A percentile compares a stretch with the other conserved stretches of the same genome.
Evolutionary conservation across 2,888 invertebrate species (phyloP).

Genomic region (Piscicola geometra): DNA sequence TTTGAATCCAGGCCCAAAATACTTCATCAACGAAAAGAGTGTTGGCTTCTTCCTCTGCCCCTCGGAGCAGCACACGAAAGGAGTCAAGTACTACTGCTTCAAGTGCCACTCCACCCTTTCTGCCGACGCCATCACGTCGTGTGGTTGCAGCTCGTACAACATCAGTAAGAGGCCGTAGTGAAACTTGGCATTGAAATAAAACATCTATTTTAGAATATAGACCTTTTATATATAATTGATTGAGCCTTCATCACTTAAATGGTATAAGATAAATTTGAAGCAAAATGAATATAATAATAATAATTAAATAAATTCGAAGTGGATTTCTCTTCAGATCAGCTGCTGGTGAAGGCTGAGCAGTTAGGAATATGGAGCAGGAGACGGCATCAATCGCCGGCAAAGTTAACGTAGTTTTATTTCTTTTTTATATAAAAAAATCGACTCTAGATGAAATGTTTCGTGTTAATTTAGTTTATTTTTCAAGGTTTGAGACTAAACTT

Average conservation of each 20-base stretch:
- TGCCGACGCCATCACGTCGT: constrained; percentile 10
- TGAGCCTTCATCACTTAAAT: no score
- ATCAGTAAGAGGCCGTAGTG: no score
- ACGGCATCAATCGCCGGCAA: no score
- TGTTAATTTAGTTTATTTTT: no score
- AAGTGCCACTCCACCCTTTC: constrained; percentile 22
- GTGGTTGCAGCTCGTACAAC: background rate
- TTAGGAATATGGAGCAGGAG: background rate
- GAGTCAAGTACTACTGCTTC: constrained; percentile 19
- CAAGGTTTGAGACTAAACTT: no score
- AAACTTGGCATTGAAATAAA: background rate
- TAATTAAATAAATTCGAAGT: no score
- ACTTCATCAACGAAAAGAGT: constrained; percentile 1
- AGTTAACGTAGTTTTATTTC: no score
- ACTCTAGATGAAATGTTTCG: no score
- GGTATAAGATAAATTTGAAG: no score
- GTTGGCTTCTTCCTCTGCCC: constrained; percentile 26
- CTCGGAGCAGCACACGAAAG: constrained; percentile 8
- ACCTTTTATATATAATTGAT: background rate
- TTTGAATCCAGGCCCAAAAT: constrained; percentile 12
- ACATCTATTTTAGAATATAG: background rate
- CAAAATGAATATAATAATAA: no score
- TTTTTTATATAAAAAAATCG: no score
- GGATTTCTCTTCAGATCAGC: constrained; percentile 6
- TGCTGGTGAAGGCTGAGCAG: constrained; percentile 13